Base-by-base conservation (phyloP, 2,888 invertebrate genomes). In the Aphrophora alni region DNA sequence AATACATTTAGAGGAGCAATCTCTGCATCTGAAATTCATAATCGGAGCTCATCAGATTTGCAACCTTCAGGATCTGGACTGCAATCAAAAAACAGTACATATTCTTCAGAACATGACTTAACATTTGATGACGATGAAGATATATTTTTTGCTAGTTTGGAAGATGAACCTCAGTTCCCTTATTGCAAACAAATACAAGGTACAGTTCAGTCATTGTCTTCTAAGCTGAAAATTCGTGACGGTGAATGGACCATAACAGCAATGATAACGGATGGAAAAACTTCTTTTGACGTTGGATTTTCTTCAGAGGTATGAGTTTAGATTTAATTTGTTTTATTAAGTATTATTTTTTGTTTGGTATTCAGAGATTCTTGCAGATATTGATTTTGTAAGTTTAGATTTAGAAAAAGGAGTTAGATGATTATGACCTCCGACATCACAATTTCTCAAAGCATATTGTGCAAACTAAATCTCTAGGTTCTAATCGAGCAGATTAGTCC, bases 191-290 rank as follows among this genome's bases (percentile, higher is more conserved):
- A 24, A 25, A 33, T 44, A 25, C 38, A 71, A 25, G 77, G 38
- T 5, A 38, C 38, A 71, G 77, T 77, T 26, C 38, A 70, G 59
- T 59, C 59, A 4, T 12, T n/a, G 17, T 71, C 72, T 17, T 69
- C 24, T 12, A 77, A 77, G 44, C 21, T 77, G 12, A 77, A 77
- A 26, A 77, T 77, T n/a, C 38, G 71, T 25, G 51, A 77, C 26
- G 28, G 44, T 14, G 77, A 77, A 77, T 77, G 77, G 77, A 71
- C 26, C 14, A 33, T 38, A 17, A 33, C 27, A 44, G 77, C 77
- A 17, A 25, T 21, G 27, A 72, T 71, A 14, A 33, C 27, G 1
- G 51, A 71, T 25, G 77, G 51, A 24, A 51, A 44, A n/a, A 38
- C 24, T 25, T n/a, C 71, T 71, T 24, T 38, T 33, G 38, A 71